Base-by-base conservation (phyloP, 2,113 vertebrate species). In the Candoia aspera region DNA sequence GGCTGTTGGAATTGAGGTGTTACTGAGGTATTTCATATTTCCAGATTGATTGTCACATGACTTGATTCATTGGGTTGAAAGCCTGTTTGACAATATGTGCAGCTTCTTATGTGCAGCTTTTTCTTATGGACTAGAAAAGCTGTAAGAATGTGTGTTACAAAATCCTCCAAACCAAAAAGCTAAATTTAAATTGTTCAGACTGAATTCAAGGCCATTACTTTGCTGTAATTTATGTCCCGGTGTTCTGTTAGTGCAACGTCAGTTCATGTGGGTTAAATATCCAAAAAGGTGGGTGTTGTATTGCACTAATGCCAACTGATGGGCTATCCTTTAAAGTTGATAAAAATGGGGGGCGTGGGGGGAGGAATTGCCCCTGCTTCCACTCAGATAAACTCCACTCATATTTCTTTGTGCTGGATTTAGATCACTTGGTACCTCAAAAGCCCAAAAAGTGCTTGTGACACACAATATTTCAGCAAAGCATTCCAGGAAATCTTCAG, bases 401-500 rank as follows among this genome's bases (percentile, higher is more conserved):
- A 64, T n/a, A 33, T 89, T 85, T 5, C 88, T 94, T 94, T 95
- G 12, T 90, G 57, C 86, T 95, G 37, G 84, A 93, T 92, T 88
- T 12, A 93, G 88, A 92, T 87, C 55, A 57, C 92, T 94, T 53
- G 58, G 68, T 95, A 95, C 93, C 90, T 97, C 26, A 92, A 97
- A 96, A 96, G 88, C 91, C 94, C 37, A 91, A 95, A 93, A 79
- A 94, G 55, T 42, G 0, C 86, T 93, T 94, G 49, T 94, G 84
- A 95, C 88, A 92, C 9, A 46, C 90, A 91, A 93, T 95, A 95
- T 93, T 96, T 92, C 91, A 92, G 87, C 62, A 33, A 90, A 89
- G 89, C 88, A 24, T 29, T 96, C 92, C 86, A 95, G 95, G 94
- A 97, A 97, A 95, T 90, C 62, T 95, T 93, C 57, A 95, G 1